A percentile compares a stretch with the other conserved stretches of the same genome.
Conservation (phyloP, 2,797 vertebrate species). For the Margarornis squamiger region DNA sequence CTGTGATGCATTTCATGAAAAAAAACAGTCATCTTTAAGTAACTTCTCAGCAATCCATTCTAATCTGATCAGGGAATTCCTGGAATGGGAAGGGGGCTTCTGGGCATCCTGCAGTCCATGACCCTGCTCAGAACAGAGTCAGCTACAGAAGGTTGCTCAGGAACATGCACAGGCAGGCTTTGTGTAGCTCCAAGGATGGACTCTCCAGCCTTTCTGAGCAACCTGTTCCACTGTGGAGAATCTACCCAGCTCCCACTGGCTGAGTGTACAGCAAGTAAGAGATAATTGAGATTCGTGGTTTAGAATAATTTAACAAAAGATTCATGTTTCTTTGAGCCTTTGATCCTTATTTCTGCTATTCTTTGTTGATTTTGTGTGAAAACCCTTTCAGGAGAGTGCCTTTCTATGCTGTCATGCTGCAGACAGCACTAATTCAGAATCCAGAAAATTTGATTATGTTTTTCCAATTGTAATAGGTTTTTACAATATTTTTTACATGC, state of each 20-base stretch:
- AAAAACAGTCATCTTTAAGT: background rate
- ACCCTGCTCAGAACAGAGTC: background rate
- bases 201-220: background rate
- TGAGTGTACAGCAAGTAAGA: background rate
- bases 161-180: fast-evolving
- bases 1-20: background rate
- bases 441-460: background rate
- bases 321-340: background rate
- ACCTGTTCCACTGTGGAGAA: background rate
- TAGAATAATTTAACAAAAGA: background rate
- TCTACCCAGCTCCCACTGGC: background rate
- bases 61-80: background rate
- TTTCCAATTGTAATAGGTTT: background rate
- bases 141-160: background rate
- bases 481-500: background rate
- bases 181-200: background rate
- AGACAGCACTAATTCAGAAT: background rate
- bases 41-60: background rate
- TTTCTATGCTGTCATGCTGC: background rate
- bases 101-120: background rate
- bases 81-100: background rate
- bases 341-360: background rate
- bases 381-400: background rate
- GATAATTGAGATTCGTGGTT: background rate
- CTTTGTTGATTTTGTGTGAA: background rate